Evolutionary conservation across 1,140 invertebrate genomes (phyloP).

Genomic region (Zaprionus tsacasi): DNA sequence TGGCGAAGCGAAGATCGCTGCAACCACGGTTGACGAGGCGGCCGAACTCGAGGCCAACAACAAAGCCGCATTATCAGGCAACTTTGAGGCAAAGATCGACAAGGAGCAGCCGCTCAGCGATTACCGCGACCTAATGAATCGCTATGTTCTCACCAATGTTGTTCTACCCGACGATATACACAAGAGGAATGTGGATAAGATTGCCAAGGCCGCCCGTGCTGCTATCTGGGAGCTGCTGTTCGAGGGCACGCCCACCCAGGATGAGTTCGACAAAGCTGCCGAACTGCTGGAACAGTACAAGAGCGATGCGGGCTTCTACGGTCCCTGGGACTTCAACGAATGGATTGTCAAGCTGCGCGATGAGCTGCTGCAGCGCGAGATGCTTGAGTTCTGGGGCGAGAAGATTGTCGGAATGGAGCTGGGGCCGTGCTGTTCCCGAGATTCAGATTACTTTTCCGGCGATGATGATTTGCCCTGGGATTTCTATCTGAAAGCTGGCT

Average conservation of each 20-base stretch:
- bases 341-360: conserved; percentile 72
- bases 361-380: conserved; percentile 50
- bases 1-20: not conserved
- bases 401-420: conserved; percentile 68
- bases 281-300: conserved; percentile 65
- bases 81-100: conserved; percentile 55
- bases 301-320: conserved; percentile 64
- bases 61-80: conserved; percentile 39
- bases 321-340: conserved; percentile 58
- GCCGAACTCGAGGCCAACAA: conserved; percentile 29
- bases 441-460: conserved; percentile 69
- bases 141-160: conserved; percentile 51
- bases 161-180: conserved; percentile 54
- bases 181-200: conserved; percentile 49
- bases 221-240: conserved; percentile 66
- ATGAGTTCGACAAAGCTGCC: conserved; percentile 51
- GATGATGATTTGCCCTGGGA: conserved; percentile 53
- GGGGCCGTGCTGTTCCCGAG: conserved; percentile 65
- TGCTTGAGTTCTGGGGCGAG: conserved; percentile 71
- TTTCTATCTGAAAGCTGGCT: conserved; percentile 71
- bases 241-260: conserved; percentile 32
- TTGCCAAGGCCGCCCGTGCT: conserved; percentile 40
- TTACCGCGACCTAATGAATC: conserved; percentile 62
- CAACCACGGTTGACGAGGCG: conserved; percentile 11
- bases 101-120: conserved; percentile 44